Evolutionary conservation across 2,797 vertebrate genomes (phyloP).

Genomic region (Sylvia borin): DNA sequence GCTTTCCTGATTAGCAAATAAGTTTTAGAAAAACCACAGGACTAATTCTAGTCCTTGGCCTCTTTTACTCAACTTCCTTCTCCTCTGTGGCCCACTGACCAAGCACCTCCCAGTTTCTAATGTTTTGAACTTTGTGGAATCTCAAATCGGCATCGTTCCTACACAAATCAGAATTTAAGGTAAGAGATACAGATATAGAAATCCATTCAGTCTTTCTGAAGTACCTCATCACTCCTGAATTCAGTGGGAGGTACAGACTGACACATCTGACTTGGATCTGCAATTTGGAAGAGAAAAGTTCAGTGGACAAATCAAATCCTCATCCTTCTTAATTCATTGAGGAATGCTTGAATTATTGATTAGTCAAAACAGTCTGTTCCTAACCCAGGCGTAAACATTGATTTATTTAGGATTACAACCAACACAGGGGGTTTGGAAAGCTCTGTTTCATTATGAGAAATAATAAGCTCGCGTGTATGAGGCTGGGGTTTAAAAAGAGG

Average conservation of each 20-base stretch:
- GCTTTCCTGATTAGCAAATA: background rate
- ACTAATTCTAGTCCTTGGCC: background rate
- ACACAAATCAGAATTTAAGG: background rate
- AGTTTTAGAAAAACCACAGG: background rate
- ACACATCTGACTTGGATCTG: background rate
- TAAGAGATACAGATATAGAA: background rate
- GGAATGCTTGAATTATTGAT: background rate
- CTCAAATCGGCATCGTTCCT: background rate
- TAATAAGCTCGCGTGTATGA: background rate
- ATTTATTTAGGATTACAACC: background rate
- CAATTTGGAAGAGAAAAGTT: background rate
- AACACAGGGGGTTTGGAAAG: background rate
- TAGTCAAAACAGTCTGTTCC: background rate
- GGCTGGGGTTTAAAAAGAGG: background rate
- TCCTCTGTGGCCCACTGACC: background rate
- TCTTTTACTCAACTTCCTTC: background rate
- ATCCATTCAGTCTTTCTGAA: background rate
- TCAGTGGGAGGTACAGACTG: background rate
- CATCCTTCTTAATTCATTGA: background rate
- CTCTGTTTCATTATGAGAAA: background rate
- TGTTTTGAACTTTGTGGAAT: background rate
- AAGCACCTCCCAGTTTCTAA: background rate
- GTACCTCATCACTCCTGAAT: background rate
- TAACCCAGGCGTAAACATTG: background rate
- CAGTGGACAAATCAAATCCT: background rate